Evolutionary conservation across 2,888 invertebrate species (phyloP).

Genomic region (Pediacus dermestoides): DNA sequence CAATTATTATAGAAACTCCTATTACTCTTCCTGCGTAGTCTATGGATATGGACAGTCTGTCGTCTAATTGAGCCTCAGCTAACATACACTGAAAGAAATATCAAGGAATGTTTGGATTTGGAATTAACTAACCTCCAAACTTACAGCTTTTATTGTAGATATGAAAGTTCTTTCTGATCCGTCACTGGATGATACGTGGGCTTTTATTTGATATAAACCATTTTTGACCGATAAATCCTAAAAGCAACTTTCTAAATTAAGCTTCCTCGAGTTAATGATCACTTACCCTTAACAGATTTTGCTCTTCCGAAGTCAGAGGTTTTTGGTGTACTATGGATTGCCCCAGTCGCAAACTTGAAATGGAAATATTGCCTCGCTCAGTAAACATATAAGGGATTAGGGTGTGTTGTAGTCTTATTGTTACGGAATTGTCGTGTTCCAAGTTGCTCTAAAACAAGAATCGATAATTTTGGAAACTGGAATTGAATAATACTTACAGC

Average conservation of each 20-base stretch:
- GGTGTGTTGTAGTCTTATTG: slow-evolving; percentile 67
- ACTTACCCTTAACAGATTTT: slow-evolving; percentile 56
- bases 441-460: slow-evolving; percentile 54
- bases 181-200: slow-evolving; percentile 65
- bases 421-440: slow-evolving; percentile 73
- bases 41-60: slow-evolving; percentile 74
- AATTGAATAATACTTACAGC: no score
- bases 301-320: slow-evolving; percentile 55
- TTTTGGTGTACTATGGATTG: slow-evolving; percentile 62
- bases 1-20: slow-evolving; percentile 60
- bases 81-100: slow-evolving; percentile 61
- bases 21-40: slow-evolving; percentile 76
- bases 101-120: slow-evolving; percentile 3
- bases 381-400: slow-evolving; percentile 57
- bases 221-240: slow-evolving; percentile 64
- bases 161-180: slow-evolving; percentile 65
- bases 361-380: slow-evolving; percentile 65
- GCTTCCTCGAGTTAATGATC: slow-evolving; percentile 3
- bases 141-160: slow-evolving; percentile 77
- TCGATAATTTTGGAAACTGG: neutral
- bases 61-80: slow-evolving; percentile 71
- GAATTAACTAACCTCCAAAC: slow-evolving; percentile 18
- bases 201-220: slow-evolving; percentile 72
- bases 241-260: slow-evolving; percentile 30
- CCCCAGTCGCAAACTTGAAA: slow-evolving; percentile 68